Conservation (phyloP, 2,113 vertebrate genomes). For the Coturnix japonica region DNA sequence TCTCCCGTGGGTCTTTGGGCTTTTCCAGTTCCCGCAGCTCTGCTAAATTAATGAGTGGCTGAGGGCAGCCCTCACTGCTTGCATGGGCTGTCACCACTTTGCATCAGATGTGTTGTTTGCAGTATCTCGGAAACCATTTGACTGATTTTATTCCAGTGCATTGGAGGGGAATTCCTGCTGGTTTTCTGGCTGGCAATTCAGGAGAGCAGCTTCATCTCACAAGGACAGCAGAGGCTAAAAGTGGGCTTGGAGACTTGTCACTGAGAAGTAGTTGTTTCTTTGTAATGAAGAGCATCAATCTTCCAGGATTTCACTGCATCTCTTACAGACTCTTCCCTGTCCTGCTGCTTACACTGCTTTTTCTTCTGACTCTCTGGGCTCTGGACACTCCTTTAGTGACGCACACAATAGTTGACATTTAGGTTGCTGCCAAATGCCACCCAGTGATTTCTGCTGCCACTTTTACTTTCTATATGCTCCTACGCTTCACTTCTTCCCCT, state of each 20-base stretch:
- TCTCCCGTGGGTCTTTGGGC: not conserved
- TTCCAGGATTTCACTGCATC: not conserved
- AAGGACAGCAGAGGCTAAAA: not conserved
- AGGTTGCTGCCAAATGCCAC: not conserved
- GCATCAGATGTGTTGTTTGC: fast-evolving
- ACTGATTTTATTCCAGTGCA: not conserved
- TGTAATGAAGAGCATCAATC: not conserved
- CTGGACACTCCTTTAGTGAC: not conserved
- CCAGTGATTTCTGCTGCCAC: not conserved
- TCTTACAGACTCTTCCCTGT: not conserved
- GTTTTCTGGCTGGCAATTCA: not conserved
- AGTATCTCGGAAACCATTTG: not conserved
- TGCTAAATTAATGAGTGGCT: not conserved
- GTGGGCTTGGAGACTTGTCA: not conserved
- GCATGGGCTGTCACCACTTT: not conserved
- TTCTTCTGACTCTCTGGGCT: not conserved
- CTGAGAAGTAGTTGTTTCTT: not conserved
- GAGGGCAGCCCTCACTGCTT: not conserved
- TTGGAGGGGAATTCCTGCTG: not conserved
- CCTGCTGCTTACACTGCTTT: not conserved
- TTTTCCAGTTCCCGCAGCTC: not conserved
- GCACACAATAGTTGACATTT: not conserved
- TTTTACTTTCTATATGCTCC: not conserved
- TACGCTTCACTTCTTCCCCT: not conserved
- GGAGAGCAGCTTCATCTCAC: not conserved